A percentile compares a stretch with the other conserved stretches of the same genome.
phyloP scores from a whole-genome alignment of 2,797 vertebrate species.

The Cyprinella venusta region DNA sequence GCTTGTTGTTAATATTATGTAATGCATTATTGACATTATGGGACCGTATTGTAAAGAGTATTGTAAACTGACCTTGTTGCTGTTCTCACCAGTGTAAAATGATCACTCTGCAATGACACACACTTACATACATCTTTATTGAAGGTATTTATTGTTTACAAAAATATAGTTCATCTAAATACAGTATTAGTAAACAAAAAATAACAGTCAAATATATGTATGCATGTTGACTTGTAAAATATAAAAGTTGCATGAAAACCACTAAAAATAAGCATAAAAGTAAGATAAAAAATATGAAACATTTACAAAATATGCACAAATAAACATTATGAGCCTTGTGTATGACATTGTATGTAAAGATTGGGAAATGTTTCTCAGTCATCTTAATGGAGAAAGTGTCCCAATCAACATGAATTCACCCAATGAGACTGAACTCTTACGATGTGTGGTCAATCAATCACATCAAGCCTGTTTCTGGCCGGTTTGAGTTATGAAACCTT shows the following conservation, averaged over 20 bases:
- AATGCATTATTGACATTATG: not conserved
- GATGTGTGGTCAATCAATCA: too few relatives aligned
- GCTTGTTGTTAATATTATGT: not conserved
- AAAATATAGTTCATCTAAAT: not conserved
- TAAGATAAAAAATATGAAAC: not conserved
- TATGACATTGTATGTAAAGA: not conserved
- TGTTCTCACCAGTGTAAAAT: not conserved
- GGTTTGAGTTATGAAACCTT: too few relatives aligned
- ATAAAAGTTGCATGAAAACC: not conserved
- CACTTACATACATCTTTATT: not conserved
- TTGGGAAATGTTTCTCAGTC: too few relatives aligned
- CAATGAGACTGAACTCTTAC: too few relatives aligned
- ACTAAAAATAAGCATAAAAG: not conserved
- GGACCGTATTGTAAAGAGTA: not conserved
- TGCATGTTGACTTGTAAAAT: not conserved
- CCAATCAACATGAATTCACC: too few relatives aligned
- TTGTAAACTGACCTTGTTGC: not conserved
- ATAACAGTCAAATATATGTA: not conserved
- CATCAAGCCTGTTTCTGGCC: too few relatives aligned
- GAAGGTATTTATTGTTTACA: not conserved
- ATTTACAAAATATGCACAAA: not conserved
- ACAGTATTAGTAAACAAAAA: not conserved
- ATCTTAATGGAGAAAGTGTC: too few relatives aligned
- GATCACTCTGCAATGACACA: not conserved
- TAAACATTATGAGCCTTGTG: not conserved